These are phyloP conservation scores for Amphimedon queenslandica DNA, from an alignment of 37 sponge, comb jelly and placozoan species.

Conservation along the genomic window DNA sequence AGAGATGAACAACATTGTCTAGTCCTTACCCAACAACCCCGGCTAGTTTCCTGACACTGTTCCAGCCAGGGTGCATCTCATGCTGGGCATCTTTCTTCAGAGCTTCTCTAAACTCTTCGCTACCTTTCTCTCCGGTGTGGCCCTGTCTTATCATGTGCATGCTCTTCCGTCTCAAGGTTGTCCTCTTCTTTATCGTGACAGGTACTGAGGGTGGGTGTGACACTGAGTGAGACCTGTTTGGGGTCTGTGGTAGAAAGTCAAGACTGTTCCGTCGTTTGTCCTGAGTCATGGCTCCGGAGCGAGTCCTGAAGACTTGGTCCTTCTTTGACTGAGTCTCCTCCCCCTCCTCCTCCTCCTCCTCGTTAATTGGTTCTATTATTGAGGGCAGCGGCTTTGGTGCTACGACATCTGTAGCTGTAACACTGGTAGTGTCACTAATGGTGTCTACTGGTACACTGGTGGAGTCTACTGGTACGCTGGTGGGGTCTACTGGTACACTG, in stretches of 20 bases:
- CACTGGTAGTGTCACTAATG: too few species aligned
- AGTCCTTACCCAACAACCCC: slow-evolving; percentile 62
- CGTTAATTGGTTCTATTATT: too few species aligned
- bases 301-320: not conserved
- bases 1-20: slow-evolving; percentile 1
- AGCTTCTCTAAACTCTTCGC: slow-evolving; percentile 37
- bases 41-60: slow-evolving; percentile 42
- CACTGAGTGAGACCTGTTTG: not conserved
- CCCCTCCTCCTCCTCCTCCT: slow-evolving; percentile 10
- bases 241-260: not conserved
- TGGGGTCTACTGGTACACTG: not conserved
- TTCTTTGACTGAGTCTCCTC: not conserved
- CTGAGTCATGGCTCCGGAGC: slow-evolving; percentile 3
- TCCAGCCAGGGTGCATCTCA: slow-evolving; percentile 85
- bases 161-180: slow-evolving; percentile 29
- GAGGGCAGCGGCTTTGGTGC: not conserved
- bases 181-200: not conserved
- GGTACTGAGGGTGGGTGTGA: slow-evolving; percentile 1
- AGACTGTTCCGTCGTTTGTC: not conserved
- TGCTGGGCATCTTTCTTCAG: slow-evolving; percentile 42
- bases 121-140: slow-evolving; percentile 47
- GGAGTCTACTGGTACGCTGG: not conserved
- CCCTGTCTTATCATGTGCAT: slow-evolving; percentile 28
- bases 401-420: not conserved
- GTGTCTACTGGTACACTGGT: too few species aligned